Percentiles rank a stretch among this genome's conserved stretches.
These are phyloP conservation scores for Drosophila differens DNA, from an alignment of 2,888 invertebrate species.

Conservation along the genomic window DNA sequence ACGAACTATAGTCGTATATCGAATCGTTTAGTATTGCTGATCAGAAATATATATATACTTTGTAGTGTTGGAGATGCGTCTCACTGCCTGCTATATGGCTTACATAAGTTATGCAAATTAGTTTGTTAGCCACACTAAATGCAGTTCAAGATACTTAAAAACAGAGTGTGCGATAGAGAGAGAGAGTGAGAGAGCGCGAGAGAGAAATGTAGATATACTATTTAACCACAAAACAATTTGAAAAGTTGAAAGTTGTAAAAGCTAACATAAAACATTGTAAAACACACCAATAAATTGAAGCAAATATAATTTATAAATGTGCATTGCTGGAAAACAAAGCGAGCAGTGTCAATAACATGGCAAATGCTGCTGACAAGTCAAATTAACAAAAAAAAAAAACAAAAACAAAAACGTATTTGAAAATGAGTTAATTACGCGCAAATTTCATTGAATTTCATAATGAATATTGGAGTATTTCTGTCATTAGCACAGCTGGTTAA, in stretches of 20 bases:
- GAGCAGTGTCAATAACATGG: not conserved
- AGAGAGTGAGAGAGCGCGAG: not conserved
- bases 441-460: constrained; percentile 28
- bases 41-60: not conserved
- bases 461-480: constrained; percentile 30
- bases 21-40: not conserved
- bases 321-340: not conserved
- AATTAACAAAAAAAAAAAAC: constrained; percentile 13
- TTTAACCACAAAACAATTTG: not conserved
- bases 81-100: not conserved
- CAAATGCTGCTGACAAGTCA: constrained; percentile 2
- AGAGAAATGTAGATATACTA: constrained; percentile 14
- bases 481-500: constrained; percentile 53
- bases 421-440: constrained; percentile 29
- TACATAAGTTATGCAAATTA: constrained; percentile 51
- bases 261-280: not conserved
- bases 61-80: not conserved
- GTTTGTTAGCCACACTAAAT: constrained; percentile 28
- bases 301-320: not conserved
- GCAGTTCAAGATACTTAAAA: constrained; percentile 38
- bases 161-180: not conserved
- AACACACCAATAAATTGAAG: not conserved
- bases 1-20: not conserved
- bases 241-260: not conserved
- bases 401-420: not conserved